A percentile compares a stretch with the other conserved stretches of the same genome.
These are phyloP conservation scores for Carettochelys insculpta DNA, from an alignment of 2,113 vertebrate species.

Conservation along the genomic window DNA sequence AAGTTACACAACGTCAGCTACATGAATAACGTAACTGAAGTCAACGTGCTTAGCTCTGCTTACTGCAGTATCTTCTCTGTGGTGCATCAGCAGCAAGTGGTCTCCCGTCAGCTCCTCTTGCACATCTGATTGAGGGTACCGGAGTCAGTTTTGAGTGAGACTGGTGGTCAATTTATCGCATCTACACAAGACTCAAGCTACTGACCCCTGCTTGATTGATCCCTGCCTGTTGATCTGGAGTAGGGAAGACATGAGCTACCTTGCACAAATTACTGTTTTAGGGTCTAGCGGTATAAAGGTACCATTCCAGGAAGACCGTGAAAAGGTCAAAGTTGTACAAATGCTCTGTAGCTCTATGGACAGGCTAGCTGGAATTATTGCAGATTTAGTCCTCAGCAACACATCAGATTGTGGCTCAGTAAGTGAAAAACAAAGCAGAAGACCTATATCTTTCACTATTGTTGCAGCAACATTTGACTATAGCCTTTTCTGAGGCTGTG, in stretches of 20 bases:
- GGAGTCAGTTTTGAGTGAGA: too few species aligned
- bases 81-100: too few species aligned
- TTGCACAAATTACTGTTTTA: not conserved
- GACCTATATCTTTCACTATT: conserved; percentile 58
- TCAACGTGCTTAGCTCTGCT: too few species aligned
- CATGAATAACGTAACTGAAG: too few species aligned
- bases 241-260: not conserved
- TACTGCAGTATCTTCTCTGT: too few species aligned
- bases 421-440: conserved; percentile 77
- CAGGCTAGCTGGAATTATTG: not conserved
- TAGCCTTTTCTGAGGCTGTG: conserved; percentile 35
- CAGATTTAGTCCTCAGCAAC: conserved; percentile 52
- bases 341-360: not conserved
- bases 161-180: too few species aligned
- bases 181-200: too few species aligned
- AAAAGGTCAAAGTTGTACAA: not conserved
- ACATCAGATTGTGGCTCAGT: conserved; percentile 46
- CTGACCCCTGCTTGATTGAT: too few species aligned
- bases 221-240: too few species aligned
- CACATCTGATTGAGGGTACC: too few species aligned
- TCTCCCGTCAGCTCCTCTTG: too few species aligned
- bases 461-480: conserved; percentile 57
- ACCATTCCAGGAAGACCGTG: not conserved
- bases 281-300: not conserved
- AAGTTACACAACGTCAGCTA: too few species aligned